phyloP scores from a whole-genome alignment of 2,797 vertebrate species.

The Scarus forsteni region DNA sequence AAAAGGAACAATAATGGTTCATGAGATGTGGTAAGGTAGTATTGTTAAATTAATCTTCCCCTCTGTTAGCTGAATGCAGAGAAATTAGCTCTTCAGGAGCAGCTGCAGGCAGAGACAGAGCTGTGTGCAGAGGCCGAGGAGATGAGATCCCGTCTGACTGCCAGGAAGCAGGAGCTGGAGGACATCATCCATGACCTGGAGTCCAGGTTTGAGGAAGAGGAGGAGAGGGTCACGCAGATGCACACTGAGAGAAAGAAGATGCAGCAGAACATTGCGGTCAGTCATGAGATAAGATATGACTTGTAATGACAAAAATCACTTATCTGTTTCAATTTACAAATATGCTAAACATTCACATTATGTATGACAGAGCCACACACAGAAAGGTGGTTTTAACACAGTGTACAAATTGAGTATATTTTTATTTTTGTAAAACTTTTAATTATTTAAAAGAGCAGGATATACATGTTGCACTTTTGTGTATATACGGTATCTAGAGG shows the following conservation, averaged over 20 bases:
- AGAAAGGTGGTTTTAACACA: no score
- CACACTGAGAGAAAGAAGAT: constrained; percentile 94
- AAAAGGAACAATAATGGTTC: no score
- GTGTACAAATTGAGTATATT: no score
- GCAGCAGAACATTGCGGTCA: constrained; percentile 96
- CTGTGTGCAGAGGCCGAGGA: constrained; percentile 97
- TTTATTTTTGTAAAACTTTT: no score
- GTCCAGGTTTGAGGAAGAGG: constrained; percentile 96
- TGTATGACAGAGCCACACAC: no score
- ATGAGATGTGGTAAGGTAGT: neutral
- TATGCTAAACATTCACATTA: no score
- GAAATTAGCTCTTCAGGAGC: constrained; percentile 95
- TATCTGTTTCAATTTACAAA: no score
- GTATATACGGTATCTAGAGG: no score
- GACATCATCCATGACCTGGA: constrained; percentile 97
- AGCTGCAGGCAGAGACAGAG: constrained; percentile 96
- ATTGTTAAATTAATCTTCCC: neutral
- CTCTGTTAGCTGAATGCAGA: constrained; percentile 87
- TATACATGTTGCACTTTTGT: no score
- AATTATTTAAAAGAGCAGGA: no score
- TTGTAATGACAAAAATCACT: neutral
- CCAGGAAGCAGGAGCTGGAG: constrained; percentile 96
- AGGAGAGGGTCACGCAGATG: constrained; percentile 91
- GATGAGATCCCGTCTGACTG: constrained; percentile 92
- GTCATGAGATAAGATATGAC: neutral